Base-by-base conservation (phyloP, 2,113 vertebrate genomes). In the Blennius ocellaris region DNA sequence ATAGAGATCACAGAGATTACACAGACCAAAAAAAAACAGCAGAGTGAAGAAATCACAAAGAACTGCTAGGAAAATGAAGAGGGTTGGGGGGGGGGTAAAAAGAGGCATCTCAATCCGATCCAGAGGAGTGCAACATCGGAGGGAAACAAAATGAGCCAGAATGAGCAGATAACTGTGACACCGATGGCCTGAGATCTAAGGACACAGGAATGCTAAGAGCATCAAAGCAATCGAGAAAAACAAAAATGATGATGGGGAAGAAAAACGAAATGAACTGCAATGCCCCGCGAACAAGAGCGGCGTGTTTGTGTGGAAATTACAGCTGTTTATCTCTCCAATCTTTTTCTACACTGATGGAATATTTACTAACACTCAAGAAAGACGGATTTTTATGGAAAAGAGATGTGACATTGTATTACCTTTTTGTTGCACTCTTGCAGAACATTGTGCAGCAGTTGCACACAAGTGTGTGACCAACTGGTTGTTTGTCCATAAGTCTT, bases 1-100 rank as follows among this genome's bases (percentile, higher is more conserved):
- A 59, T 2, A 47, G 58, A 85, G 83, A 85, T 88, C 84, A 83
- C 60, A 85, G 39, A 87, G 74, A 90, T 90, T 86, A 78, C 51
- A 65, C 58, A 58, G 69, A 79, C 61, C 69, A 83, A 81, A 72
- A 30, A 30, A 30, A 30, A 30, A 64, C 71, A 63, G 74, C 58
- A 66, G 60, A 74, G 64, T 39, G 49, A 6, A 74, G 52, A 68
- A 81, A 87, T 83, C 82, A 83, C 56, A 82, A 65, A 66, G 54
- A 60, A 68, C 51, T 40, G 80, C 6, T 6, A 43, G 48, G 45
- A 56, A 74, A 63, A 68, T 53, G 38, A 67, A 54, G 37, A 38
- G 38, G 21, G 67, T 30, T 17, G 11, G 61, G 48, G 58, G 11
- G 3, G 53, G 51, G 58, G 52, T 50, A 81, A 71, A 60, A 50